A percentile compares a stretch with the other conserved stretches of the same genome.
Conservation (phyloP, 2,113 vertebrate species). For the Catagonus wagneri region DNA sequence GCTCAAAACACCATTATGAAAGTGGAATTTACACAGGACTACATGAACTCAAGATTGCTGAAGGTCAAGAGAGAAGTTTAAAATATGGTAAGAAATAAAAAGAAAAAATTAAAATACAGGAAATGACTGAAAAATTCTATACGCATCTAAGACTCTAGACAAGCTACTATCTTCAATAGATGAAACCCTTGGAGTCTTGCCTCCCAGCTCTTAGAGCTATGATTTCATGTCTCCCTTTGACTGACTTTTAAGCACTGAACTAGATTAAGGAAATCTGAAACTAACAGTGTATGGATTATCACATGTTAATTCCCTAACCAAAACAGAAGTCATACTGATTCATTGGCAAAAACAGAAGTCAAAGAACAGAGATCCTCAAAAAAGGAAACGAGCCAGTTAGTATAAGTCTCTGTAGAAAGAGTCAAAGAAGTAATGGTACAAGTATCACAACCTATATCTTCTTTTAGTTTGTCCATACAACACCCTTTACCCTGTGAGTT, state of each 20-base stretch:
- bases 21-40: not conserved
- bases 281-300: not conserved
- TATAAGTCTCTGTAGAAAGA: not conserved
- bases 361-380: constrained; percentile 6
- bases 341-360: constrained; percentile 12
- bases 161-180: not conserved
- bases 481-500: not conserved
- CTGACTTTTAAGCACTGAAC: not conserved
- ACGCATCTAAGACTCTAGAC: not conserved
- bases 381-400: not conserved
- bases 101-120: constrained; percentile 10
- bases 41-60: not conserved
- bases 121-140: constrained; percentile 1
- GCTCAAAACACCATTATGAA: not conserved
- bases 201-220: not conserved
- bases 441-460: not conserved
- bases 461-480: not conserved
- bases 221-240: constrained; percentile 2
- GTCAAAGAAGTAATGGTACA: not conserved
- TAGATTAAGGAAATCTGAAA: constrained; percentile 39
- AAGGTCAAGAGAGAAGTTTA: constrained; percentile 29
- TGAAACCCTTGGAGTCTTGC: not conserved
- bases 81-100: constrained; percentile 12
- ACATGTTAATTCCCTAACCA: not conserved
- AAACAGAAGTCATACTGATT: constrained; percentile 1